Conservation (phyloP, 1,140 invertebrate genomes). For the Drosophila azteca region DNA sequence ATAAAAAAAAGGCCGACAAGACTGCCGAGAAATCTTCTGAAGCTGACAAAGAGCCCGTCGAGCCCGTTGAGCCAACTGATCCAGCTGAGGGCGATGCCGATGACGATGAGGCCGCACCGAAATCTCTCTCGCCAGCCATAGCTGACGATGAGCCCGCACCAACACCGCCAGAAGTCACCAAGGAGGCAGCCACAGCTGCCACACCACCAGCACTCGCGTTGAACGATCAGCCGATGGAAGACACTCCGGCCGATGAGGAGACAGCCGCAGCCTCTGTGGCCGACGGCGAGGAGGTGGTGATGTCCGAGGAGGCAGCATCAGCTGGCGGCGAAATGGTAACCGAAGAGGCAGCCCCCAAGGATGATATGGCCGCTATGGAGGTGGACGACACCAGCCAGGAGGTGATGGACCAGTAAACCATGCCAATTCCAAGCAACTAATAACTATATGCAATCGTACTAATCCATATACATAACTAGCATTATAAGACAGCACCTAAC, state of each 20-base stretch:
- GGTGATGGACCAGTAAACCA: conserved; percentile 79
- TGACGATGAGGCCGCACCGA: conserved; percentile 16
- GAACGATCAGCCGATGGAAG: conserved; percentile 81
- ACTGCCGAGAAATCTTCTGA: conserved; percentile 25
- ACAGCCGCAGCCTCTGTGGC: conserved; percentile 21
- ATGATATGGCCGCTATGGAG: conserved; percentile 78
- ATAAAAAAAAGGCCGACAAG: conserved; percentile 27
- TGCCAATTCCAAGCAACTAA: conserved; percentile 16
- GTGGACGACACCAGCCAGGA: conserved; percentile 83
- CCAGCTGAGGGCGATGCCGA: too few species aligned
- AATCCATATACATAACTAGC: conserved; percentile 50
- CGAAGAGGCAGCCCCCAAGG: conserved; percentile 63
- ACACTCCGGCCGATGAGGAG: conserved; percentile 63
- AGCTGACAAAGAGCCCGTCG: conserved; percentile 34
- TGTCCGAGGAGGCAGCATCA: conserved; percentile 56
- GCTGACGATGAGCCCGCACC: neutral
- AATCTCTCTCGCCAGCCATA: conserved; percentile 15
- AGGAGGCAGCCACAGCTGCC: conserved; percentile 4
- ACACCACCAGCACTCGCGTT: conserved; percentile 53
- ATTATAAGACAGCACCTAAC: conserved; percentile 17
- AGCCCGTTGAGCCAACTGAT: too few species aligned
- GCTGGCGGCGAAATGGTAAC: conserved; percentile 68
- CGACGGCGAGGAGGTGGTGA: conserved; percentile 71
- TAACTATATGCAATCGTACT: conserved; percentile 55
- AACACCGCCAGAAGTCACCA: conserved; percentile 1